Percentiles rank a stretch among this genome's conserved stretches.
Evolutionary conservation across 1,140 invertebrate species (phyloP).

Genomic region (Scaptodrosophila lebanonensis): DNA sequence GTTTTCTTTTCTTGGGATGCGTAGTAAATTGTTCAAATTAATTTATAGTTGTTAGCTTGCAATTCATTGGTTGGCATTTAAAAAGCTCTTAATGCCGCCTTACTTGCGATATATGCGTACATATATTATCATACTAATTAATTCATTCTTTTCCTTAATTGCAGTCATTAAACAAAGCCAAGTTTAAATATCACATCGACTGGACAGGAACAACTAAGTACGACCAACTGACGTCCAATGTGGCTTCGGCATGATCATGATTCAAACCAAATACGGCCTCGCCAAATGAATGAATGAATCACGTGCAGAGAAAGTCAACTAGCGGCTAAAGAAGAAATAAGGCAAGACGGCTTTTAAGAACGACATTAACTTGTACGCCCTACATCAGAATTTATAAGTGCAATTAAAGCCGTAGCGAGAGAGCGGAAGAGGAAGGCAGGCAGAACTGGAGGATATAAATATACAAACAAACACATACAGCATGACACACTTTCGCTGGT

Average conservation of each 20-base stretch:
- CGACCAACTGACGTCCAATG: background rate
- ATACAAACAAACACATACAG: slow-evolving; percentile 20
- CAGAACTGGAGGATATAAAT: slow-evolving; percentile 25
- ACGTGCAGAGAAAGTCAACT: slow-evolving; percentile 46
- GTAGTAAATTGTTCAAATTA: background rate
- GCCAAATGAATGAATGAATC: slow-evolving; percentile 54
- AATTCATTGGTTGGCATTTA: slow-evolving; percentile 12
- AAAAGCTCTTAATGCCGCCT: slow-evolving; percentile 7
- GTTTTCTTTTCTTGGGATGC: no score
- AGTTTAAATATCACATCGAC: background rate
- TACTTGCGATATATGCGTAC: background rate
- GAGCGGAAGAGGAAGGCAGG: slow-evolving; percentile 7
- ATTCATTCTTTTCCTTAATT: slow-evolving; percentile 51
- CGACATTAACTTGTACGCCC: slow-evolving; percentile 29
- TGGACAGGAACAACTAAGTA: slow-evolving; percentile 5
- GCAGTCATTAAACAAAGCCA: slow-evolving; percentile 50
- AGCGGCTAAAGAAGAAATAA: slow-evolving; percentile 33
- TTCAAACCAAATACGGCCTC: slow-evolving; percentile 41
- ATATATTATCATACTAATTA: slow-evolving; percentile 41
- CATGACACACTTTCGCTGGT: slow-evolving; percentile 74
- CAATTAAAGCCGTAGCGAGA: slow-evolving; percentile 18
- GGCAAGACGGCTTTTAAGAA: background rate
- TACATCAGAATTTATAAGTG: slow-evolving; percentile 32
- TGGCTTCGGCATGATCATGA: slow-evolving; percentile 40
- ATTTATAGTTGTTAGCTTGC: slow-evolving; percentile 18